Conservation (phyloP, 2,797 vertebrate genomes). For the Microcaecilia unicolor region DNA sequence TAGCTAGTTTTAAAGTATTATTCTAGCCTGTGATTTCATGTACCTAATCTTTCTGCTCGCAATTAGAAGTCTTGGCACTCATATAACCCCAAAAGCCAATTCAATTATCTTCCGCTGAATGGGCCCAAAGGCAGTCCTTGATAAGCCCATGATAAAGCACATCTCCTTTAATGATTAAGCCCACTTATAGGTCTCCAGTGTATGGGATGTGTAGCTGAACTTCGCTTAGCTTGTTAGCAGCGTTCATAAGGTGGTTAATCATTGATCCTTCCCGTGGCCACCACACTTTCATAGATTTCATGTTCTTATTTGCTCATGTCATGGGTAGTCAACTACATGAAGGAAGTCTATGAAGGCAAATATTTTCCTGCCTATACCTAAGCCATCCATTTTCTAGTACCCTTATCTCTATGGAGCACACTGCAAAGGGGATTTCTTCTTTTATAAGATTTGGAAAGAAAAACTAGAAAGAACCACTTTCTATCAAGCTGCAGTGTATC, state of each 20-base stretch:
- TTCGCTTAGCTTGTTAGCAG: slow-evolving; percentile 21
- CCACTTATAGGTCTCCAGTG: slow-evolving; percentile 7
- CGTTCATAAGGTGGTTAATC: slow-evolving; percentile 34
- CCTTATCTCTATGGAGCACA: too few species aligned
- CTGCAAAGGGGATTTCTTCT: too few species aligned
- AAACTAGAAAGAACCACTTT: too few species aligned
- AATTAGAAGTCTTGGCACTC: too few species aligned
- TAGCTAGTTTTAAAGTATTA: too few species aligned
- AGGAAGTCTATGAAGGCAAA: too few species aligned
- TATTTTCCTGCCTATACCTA: too few species aligned
- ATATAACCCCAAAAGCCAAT: slow-evolving; percentile 8
- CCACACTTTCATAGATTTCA: slow-evolving; percentile 11
- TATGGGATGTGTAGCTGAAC: slow-evolving; percentile 9
- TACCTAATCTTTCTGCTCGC: too few species aligned
- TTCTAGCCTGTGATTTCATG: too few species aligned
- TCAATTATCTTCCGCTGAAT: slow-evolving; percentile 29
- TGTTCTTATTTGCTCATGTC: background rate
- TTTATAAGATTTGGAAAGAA: too few species aligned
- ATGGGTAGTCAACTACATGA: slow-evolving; percentile 5
- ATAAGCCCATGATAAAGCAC: slow-evolving; percentile 25
- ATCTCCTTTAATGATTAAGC: slow-evolving; percentile 44
- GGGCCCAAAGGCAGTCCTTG: slow-evolving; percentile 6
- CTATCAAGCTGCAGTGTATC: too few species aligned
- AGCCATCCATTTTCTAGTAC: too few species aligned
- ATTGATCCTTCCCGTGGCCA: slow-evolving; percentile 17